Conservation (phyloP, 2,113 vertebrate genomes). For the Cardinalis cardinalis region DNA sequence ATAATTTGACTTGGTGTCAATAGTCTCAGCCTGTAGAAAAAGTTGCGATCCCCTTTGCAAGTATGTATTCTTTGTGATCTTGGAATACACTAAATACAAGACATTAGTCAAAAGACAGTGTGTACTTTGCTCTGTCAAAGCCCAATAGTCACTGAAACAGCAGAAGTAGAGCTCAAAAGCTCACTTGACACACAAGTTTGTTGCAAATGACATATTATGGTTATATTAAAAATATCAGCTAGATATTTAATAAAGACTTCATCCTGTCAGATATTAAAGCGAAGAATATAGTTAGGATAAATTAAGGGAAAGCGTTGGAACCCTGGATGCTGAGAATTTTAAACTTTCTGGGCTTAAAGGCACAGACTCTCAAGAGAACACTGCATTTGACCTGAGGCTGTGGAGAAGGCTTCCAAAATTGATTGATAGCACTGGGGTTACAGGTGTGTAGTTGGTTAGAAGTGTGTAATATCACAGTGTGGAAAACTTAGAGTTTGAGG, state of each 20-base stretch:
- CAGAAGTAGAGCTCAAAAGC: not conserved
- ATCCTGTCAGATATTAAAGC: not conserved
- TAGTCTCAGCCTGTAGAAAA: not conserved
- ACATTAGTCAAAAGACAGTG: not conserved
- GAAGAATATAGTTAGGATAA: not conserved
- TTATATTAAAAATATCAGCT: not conserved
- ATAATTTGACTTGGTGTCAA: not conserved
- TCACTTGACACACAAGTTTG: not conserved
- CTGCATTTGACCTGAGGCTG: too few species aligned
- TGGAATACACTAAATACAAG: not conserved
- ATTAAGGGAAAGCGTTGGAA: not conserved
- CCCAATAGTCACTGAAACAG: not conserved
- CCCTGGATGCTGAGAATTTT: too few species aligned
- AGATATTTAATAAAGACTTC: not conserved
- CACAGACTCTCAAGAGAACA: too few species aligned
- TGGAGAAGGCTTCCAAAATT: too few species aligned
- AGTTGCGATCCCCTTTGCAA: not conserved
- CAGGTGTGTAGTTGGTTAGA: too few species aligned
- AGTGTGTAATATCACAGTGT: too few species aligned
- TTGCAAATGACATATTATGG: not conserved
- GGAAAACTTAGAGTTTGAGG: too few species aligned
- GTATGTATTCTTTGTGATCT: not conserved
- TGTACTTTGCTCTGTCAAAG: not conserved
- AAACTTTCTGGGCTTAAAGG: too few species aligned
- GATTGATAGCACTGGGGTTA: too few species aligned